phyloP scores from a whole-genome alignment of 1,140 invertebrate species.

The Adoxophyes honmai region DNA sequence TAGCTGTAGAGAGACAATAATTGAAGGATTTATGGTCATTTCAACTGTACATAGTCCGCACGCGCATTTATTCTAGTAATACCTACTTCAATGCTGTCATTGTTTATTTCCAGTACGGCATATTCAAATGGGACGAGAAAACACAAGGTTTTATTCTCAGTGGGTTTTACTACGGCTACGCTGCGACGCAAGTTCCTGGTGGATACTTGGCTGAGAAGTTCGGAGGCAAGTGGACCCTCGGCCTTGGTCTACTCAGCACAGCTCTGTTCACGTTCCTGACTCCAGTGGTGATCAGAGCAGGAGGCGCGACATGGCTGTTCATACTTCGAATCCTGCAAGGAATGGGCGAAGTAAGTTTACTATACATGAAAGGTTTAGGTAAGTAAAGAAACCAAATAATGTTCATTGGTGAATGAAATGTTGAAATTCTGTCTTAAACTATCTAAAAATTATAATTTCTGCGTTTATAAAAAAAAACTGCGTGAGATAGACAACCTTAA shows the following conservation, averaged over 20 bases:
- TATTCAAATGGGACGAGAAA: constrained; percentile 79
- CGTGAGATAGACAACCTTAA: too few species aligned
- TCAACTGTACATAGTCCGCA: neutral
- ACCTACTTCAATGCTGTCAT: constrained; percentile 5
- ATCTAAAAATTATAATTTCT: too few species aligned
- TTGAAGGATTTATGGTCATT: too few species aligned
- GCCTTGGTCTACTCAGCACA: constrained; percentile 80
- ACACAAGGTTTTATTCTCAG: constrained; percentile 79
- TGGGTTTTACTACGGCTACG: constrained; percentile 81
- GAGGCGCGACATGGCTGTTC: constrained; percentile 79
- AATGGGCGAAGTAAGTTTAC: constrained; percentile 78
- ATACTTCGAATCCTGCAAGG: constrained; percentile 82
- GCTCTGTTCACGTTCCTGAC: constrained; percentile 79
- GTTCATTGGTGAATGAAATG: too few species aligned
- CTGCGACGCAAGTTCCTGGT: constrained; percentile 80
- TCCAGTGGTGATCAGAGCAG: constrained; percentile 68
- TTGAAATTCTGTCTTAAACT: too few species aligned
- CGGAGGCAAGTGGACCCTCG: constrained; percentile 80
- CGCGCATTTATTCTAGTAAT: neutral
- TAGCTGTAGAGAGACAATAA: too few species aligned
- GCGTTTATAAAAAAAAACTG: too few species aligned
- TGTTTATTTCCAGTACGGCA: constrained; percentile 52
- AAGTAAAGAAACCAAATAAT: too few species aligned
- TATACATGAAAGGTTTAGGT: too few species aligned
- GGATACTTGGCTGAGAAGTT: constrained; percentile 80